Evolutionary conservation across 2,113 vertebrate species (phyloP).

Genomic region (Hemibates koningsi): DNA sequence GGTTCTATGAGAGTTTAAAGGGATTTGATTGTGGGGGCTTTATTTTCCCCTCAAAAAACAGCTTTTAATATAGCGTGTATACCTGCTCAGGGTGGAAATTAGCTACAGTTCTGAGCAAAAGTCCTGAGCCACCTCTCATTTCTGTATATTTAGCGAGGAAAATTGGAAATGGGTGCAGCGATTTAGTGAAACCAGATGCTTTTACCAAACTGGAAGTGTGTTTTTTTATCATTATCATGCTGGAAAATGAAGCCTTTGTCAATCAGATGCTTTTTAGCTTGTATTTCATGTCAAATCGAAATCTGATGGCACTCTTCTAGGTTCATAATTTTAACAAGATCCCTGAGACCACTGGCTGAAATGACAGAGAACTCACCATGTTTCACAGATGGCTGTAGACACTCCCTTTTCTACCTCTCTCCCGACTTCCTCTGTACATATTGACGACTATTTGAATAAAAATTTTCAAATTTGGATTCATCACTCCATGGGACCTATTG

Average conservation of each 20-base stretch:
- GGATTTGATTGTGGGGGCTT: not conserved
- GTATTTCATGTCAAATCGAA: rapidly evolving
- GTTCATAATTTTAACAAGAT: not conserved
- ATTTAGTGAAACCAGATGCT: not conserved
- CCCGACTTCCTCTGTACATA: not conserved
- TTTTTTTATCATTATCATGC: not conserved
- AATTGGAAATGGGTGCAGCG: not conserved
- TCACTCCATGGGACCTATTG: not conserved
- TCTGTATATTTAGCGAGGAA: not conserved
- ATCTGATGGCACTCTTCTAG: not conserved
- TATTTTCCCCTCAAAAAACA: not conserved
- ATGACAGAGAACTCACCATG: not conserved
- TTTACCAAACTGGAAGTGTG: not conserved
- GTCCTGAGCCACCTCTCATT: not conserved
- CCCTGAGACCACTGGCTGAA: not conserved
- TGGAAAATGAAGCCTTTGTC: not conserved
- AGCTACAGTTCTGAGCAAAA: not conserved
- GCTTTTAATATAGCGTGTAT: not conserved
- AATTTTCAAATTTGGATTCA: not conserved
- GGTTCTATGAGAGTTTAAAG: not conserved
- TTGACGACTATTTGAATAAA: rapidly evolving
- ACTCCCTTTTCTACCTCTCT: not conserved
- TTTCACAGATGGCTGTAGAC: not conserved
- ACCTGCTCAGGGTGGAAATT: rapidly evolving
- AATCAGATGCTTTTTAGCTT: not conserved